Evolutionary conservation across 1,140 invertebrate genomes (phyloP).

Genomic region (Drosophila insularis): DNA sequence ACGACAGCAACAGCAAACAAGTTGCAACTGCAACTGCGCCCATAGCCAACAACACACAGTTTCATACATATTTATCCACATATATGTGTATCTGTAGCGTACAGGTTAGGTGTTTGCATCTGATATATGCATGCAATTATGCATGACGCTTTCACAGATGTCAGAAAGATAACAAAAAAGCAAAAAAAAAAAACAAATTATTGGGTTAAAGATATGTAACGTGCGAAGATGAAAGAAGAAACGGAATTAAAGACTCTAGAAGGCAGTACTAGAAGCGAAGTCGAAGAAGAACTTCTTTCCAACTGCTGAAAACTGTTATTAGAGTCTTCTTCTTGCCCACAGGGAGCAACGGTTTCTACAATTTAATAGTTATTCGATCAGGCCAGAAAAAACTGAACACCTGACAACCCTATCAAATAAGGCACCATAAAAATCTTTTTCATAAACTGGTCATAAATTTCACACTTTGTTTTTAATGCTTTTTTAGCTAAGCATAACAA

Average conservation of each 20-base stretch:
- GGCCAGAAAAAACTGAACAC: too few species aligned
- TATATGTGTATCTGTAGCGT: conserved; percentile 42
- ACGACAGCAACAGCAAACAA: conserved; percentile 63
- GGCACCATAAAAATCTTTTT: not conserved
- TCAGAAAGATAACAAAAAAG: conserved; percentile 24
- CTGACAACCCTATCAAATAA: not conserved
- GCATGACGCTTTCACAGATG: conserved; percentile 60
- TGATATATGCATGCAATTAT: conserved; percentile 69
- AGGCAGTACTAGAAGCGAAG: not conserved
- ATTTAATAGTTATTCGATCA: not conserved
- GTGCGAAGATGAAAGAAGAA: conserved; percentile 38
- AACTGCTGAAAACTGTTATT: not conserved
- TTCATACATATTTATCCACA: conserved; percentile 14
- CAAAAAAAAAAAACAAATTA: conserved; percentile 38
- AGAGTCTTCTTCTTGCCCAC: not conserved
- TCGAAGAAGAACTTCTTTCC: too few species aligned
- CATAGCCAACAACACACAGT: conserved; percentile 44
- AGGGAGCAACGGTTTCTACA: not conserved
- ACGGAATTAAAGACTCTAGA: conserved; percentile 5
- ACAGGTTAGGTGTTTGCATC: conserved; percentile 66
- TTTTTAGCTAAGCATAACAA: not conserved
- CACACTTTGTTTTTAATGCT: conserved; percentile 1
- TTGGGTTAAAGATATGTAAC: conserved; percentile 55
- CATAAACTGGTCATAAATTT: conserved; percentile 30
- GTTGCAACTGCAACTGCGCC: conserved; percentile 65